Conservation (phyloP, 2,888 invertebrate species). For the Cinara cedri region DNA sequence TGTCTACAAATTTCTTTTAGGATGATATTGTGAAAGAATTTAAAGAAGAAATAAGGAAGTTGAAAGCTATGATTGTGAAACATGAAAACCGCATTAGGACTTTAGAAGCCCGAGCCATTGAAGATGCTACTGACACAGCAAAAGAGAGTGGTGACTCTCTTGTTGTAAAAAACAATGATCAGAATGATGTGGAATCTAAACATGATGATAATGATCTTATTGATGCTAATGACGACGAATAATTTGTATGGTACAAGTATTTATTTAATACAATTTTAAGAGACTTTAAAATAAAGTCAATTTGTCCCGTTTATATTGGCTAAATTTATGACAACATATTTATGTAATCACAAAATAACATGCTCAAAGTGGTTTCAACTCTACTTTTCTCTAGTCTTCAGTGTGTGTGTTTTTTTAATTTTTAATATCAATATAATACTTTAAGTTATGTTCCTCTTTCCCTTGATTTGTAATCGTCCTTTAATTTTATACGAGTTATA, state of each 20-base stretch:
- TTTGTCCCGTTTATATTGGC: slow-evolving; percentile 33
- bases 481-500: slow-evolving; percentile 39
- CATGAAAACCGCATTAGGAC: slow-evolving; percentile 87
- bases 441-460: slow-evolving; percentile 47
- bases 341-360: slow-evolving; percentile 48
- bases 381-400: slow-evolving; percentile 56
- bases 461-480: slow-evolving; percentile 31
- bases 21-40: slow-evolving; percentile 82
- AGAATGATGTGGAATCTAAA: slow-evolving; percentile 37
- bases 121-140: slow-evolving; percentile 22
- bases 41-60: slow-evolving; percentile 85
- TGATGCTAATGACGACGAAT: slow-evolving; percentile 36
- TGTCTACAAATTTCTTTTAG: slow-evolving; percentile 62
- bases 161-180: slow-evolving; percentile 35
- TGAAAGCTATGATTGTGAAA: slow-evolving; percentile 92
- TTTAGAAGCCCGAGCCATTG: slow-evolving; percentile 69
- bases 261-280: slow-evolving; percentile 19
- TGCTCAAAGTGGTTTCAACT: slow-evolving; percentile 54
- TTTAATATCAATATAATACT: slow-evolving; percentile 38
- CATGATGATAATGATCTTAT: slow-evolving; percentile 30
- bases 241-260: slow-evolving; percentile 15
- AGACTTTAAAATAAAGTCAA: slow-evolving; percentile 17
- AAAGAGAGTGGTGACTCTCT: slow-evolving; percentile 31
- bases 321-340: slow-evolving; percentile 34
- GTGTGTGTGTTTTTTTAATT: slow-evolving; percentile 43